Conservation (phyloP, 2,888 invertebrate genomes). For the Hirtodrosophila confusa region DNA sequence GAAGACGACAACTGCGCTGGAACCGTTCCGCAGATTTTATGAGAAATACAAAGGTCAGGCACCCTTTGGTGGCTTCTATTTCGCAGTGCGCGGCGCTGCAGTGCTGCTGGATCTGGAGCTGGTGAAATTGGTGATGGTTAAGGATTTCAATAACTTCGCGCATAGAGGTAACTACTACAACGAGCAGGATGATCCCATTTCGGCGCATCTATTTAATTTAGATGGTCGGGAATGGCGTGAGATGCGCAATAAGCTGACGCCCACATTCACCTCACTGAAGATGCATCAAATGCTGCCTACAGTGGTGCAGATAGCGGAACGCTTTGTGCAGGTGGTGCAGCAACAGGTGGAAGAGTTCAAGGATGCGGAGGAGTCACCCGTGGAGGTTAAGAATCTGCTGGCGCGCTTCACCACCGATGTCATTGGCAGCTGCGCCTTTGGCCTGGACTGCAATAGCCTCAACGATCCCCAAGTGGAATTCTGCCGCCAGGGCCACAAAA, state of each 20-base stretch:
- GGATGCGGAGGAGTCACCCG: slow-evolving; percentile 18
- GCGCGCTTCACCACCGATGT: slow-evolving; percentile 85
- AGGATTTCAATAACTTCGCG: slow-evolving; percentile 83
- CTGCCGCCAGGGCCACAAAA: slow-evolving; percentile 72
- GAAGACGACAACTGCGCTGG: slow-evolving; percentile 54
- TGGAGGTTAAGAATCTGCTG: slow-evolving; percentile 84
- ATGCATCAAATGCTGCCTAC: slow-evolving; percentile 85
- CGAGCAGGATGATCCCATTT: slow-evolving; percentile 82
- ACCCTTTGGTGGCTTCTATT: slow-evolving; percentile 75
- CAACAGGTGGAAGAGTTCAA: slow-evolving; percentile 33
- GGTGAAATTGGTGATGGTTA: slow-evolving; percentile 81
- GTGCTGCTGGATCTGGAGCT: slow-evolving; percentile 80
- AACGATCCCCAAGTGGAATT: slow-evolving; percentile 83
- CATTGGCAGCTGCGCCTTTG: slow-evolving; percentile 85
- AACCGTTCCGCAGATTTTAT: slow-evolving; percentile 70
- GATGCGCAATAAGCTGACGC: slow-evolving; percentile 84
- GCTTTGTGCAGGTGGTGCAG: slow-evolving; percentile 68
- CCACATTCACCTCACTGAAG: slow-evolving; percentile 85
- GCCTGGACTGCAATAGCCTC: slow-evolving; percentile 84
- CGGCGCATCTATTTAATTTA: slow-evolving; percentile 82
- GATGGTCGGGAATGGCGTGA: slow-evolving; percentile 84
- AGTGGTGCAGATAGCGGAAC: slow-evolving; percentile 79
- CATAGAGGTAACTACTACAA: slow-evolving; percentile 81
- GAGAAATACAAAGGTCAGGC: slow-evolving; percentile 66
- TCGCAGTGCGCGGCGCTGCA: slow-evolving; percentile 64